Evolutionary conservation across 2,113 vertebrate species (phyloP).

Genomic region (Carollia perspicillata): DNA sequence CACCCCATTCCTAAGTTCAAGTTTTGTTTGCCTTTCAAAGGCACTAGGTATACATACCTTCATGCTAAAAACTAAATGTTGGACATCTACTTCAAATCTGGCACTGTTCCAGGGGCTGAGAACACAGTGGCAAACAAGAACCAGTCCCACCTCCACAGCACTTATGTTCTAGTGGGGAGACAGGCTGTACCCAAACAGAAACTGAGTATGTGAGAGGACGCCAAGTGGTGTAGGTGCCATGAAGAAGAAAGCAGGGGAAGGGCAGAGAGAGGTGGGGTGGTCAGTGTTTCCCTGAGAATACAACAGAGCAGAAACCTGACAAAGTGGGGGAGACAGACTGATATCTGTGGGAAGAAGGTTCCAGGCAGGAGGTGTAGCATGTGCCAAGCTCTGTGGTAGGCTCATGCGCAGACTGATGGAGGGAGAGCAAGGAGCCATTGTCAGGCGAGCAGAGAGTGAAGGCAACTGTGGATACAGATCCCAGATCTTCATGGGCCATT

Average conservation of each 20-base stretch:
- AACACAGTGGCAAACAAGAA: not conserved
- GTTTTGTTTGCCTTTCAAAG: too few species aligned
- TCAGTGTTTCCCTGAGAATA: not conserved
- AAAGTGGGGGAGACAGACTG: not conserved
- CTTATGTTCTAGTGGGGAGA: not conserved
- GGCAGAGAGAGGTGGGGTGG: too few species aligned
- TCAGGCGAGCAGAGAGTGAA: not conserved
- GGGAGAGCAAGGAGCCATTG: not conserved
- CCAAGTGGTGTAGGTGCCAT: fast-evolving
- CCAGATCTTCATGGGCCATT: fast-evolving
- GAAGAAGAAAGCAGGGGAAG: too few species aligned
- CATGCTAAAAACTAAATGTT: not conserved
- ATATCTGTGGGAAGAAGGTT: not conserved
- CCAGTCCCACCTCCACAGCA: not conserved
- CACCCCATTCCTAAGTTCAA: not conserved
- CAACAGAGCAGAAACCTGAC: not conserved
- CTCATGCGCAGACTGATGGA: fast-evolving
- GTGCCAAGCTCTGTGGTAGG: not conserved
- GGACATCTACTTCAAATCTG: not conserved
- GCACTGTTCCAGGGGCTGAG: not conserved
- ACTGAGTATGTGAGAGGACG: fast-evolving
- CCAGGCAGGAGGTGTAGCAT: not conserved
- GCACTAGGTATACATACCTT: not conserved
- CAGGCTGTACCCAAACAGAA: not conserved
- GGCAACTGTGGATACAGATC: fast-evolving